phyloP scores from a whole-genome alignment of 2,113 vertebrate genomes.

The Chinchilla lanigera region DNA sequence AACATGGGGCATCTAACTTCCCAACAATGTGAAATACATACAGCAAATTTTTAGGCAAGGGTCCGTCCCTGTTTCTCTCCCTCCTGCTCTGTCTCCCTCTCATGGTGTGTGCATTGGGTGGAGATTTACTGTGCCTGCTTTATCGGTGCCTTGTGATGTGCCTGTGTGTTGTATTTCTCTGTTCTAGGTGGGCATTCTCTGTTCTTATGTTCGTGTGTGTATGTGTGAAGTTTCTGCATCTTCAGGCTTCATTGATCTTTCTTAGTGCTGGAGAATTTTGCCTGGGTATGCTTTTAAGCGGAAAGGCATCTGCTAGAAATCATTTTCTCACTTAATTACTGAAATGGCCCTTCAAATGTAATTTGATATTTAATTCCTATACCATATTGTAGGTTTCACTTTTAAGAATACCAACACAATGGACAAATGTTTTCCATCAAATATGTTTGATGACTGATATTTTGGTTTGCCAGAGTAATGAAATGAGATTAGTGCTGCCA shows the following conservation, averaged over 20 bases:
- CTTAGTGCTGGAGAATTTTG: constrained; percentile 62
- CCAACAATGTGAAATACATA: neutral
- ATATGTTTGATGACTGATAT: constrained; percentile 73
- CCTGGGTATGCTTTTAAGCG: constrained; percentile 66
- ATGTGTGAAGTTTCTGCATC: neutral
- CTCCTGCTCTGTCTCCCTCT: neutral
- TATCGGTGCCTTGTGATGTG: neutral
- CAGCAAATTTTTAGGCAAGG: neutral
- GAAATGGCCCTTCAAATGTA: constrained; percentile 75
- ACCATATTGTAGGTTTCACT: constrained; percentile 72
- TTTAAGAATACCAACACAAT: constrained; percentile 73
- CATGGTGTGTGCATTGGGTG: neutral
- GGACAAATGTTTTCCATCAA: constrained; percentile 54
- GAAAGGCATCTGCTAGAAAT: constrained; percentile 75
- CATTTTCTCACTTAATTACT: constrained; percentile 72
- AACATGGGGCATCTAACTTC: neutral
- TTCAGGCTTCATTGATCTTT: constrained; percentile 64
- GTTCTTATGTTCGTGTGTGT: neutral
- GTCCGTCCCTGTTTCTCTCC: neutral
- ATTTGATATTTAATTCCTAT: constrained; percentile 75
- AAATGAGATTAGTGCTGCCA: constrained; percentile 79
- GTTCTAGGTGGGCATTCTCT: neutral
- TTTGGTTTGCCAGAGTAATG: constrained; percentile 67
- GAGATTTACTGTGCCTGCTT: neutral
- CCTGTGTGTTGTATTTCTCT: neutral